Evolutionary conservation across 2,797 vertebrate species (phyloP).

Genomic region (Notoglanidium macrostoma): DNA sequence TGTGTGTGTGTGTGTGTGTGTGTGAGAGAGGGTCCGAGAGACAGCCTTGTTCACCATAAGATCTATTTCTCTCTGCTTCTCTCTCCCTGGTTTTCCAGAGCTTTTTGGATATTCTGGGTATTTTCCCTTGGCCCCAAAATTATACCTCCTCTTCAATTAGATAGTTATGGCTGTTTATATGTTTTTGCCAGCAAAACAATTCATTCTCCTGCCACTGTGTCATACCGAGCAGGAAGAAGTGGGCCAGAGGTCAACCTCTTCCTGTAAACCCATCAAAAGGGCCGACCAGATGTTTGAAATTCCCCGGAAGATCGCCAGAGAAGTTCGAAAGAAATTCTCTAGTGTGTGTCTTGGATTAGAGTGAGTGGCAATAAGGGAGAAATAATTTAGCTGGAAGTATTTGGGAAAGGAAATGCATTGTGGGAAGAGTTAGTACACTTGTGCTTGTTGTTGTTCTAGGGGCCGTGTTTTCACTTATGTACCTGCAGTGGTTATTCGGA

Average conservation of each 20-base stretch:
- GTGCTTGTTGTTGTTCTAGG: neutral
- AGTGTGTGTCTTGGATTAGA: conserved; percentile 9
- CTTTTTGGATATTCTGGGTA: conserved; percentile 20
- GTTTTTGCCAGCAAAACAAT: conserved; percentile 38
- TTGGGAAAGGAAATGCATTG: neutral
- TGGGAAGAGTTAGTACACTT: neutral
- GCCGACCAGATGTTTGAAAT: conserved; percentile 73
- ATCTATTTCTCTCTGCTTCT: conserved; percentile 23
- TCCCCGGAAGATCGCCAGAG: conserved; percentile 51
- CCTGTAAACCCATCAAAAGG: conserved; percentile 67
- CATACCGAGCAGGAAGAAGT: conserved; percentile 43
- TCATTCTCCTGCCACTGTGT: conserved; percentile 42
- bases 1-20: conserved; percentile 8
- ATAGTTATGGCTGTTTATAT: conserved; percentile 52
- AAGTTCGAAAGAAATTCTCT: conserved; percentile 8
- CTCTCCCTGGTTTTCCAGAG: conserved; percentile 24
- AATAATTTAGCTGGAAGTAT: conserved; percentile 41
- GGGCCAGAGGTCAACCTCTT: conserved; percentile 61
- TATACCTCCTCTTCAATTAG: conserved; percentile 41
- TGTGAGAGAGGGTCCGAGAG: neutral
- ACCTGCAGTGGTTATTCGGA: conserved; percentile 1
- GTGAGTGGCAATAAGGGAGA: neutral
- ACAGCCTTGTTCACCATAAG: neutral
- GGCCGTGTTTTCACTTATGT: neutral
- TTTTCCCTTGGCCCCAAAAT: conserved; percentile 19